Evolutionary conservation across 2,888 invertebrate species (phyloP), one percentile per base, ranked within the genome.

Genomic region (Pristionchus japonicus): DNA sequence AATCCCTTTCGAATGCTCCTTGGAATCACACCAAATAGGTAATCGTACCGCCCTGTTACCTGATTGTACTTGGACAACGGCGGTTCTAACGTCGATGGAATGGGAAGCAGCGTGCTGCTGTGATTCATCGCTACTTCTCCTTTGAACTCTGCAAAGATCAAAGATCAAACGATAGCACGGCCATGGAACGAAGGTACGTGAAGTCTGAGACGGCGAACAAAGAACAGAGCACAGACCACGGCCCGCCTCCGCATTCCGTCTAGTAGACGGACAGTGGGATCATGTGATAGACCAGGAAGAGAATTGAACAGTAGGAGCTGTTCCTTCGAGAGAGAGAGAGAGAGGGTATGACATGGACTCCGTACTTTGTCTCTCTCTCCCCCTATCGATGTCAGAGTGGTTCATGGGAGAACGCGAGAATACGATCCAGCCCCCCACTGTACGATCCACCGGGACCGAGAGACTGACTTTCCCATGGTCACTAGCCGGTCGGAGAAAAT

Each of bases 51-150:
- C 61, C 13, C n/a, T 6, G 3, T 0, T 37, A 77, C 77, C 77
- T 77, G 77, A 47, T 47, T 77, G 43, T 77, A 77, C 43, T 77
- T 77, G 77, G 77, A 77, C 27, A 77, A 13, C 20, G 43, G 77
- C 43, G 77, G 77, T n/a, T 43, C 43, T 13, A 77, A 6, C n/a
- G 77, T 77, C 43, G 77, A 27, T 20, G 77, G 77, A 27, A 77
- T 77, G 17, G 77, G 77, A 3, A 77, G 27, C 43, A 77, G 47
- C 43, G 77, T 47, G n/a, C 77, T 77, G 47, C 77, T 77, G 77
- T 77, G 77, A n/a, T 77, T 77, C 77, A 77, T 77, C 23, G 4
- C 27, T 64, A 3, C 52, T 52, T 23, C 23, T 52, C 23, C 0
- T 9, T 23, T 31, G 31, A 23, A 6, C 31, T 20, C 34, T 37